Evolutionary conservation across 2,888 invertebrate species (phyloP), one percentile per base, ranked within the genome.

Genomic region (Leptinotarsa peninsularis): DNA sequence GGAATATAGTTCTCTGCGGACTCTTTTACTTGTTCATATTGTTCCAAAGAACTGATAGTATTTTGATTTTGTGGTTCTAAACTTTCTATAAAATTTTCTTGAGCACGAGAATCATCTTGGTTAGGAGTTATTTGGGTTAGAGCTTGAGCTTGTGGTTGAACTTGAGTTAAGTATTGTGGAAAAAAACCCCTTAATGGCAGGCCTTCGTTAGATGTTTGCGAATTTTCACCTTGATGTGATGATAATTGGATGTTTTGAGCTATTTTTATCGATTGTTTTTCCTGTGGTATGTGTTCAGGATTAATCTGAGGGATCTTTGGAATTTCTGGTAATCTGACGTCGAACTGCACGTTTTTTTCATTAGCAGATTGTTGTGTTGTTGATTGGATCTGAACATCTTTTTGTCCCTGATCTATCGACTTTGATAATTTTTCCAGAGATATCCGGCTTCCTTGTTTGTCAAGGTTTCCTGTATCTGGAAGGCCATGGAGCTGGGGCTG

Each of bases 401-500:
- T 49, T 27, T 69, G 18, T 4, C 15, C n/a, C 14, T 66, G 66
- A 21, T 72, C 15, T 58, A 21, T 43, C 49, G 58, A 21, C 49
- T 21, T 49, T n/a, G 68, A 49, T 7, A 54, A 33, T 17, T 43
- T 33, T 18, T 49, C 23, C 58, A 14, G 49, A 15, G 49, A 23
- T 21, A 70, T 10, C 49, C 50, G 58, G 15, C 49, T 54, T 14
- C 75, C 72, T 43, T 76, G 74, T 68, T 71, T 72, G 21, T 76
- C 68, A 15, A 78, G 52, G 23, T 74, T 73, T 49, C 73, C 76
- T 14, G 72, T 77, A 14, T 79, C 74, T 4, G 78, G 75, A 15
- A 80, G 71, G 2, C 79, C 80, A 78, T 80, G 74, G 5, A 80
- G 69, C 71, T 79, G 80, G 7, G 80, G 80, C 56, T 72, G 74